Evolutionary conservation across 2,113 vertebrate genomes (phyloP).

Genomic region (Atherinomorus stipes): DNA sequence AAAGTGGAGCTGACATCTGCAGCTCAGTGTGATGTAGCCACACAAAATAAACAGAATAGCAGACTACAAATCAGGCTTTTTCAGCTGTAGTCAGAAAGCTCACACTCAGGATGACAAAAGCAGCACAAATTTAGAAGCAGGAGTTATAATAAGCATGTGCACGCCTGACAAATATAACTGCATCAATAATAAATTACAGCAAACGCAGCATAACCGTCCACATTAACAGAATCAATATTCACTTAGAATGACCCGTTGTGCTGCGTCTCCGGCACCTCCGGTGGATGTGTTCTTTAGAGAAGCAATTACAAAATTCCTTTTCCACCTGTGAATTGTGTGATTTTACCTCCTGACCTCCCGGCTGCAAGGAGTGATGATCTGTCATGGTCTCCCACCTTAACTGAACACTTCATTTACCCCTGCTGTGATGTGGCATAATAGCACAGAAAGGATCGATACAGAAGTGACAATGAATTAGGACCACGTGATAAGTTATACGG

Average conservation of each 20-base stretch:
- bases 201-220: neutral
- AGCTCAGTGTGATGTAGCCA: neutral
- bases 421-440: constrained; percentile 12
- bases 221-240: constrained; percentile 52
- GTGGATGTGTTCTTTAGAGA: constrained; percentile 16
- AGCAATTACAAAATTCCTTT: constrained; percentile 23
- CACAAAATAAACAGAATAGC: neutral
- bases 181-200: constrained; percentile 20
- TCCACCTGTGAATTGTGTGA: constrained; percentile 33
- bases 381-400: constrained; percentile 26
- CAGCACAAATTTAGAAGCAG: neutral
- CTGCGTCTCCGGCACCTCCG: constrained; percentile 7
- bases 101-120: neutral
- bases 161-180: neutral
- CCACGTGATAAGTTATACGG: constrained; percentile 8
- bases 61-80: neutral
- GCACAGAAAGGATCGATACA: constrained; percentile 42
- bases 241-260: constrained; percentile 6
- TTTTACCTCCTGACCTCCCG: constrained; percentile 15
- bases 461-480: constrained; percentile 39
- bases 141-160: neutral
- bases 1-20: constrained; percentile 15
- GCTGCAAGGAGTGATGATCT: constrained; percentile 48
- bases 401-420: constrained; percentile 41
- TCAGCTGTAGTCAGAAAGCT: neutral